phyloP scores from a whole-genome alignment of 37 sponge, comb jelly and placozoan species.

The Chondrilla cf. caribensis region DNA sequence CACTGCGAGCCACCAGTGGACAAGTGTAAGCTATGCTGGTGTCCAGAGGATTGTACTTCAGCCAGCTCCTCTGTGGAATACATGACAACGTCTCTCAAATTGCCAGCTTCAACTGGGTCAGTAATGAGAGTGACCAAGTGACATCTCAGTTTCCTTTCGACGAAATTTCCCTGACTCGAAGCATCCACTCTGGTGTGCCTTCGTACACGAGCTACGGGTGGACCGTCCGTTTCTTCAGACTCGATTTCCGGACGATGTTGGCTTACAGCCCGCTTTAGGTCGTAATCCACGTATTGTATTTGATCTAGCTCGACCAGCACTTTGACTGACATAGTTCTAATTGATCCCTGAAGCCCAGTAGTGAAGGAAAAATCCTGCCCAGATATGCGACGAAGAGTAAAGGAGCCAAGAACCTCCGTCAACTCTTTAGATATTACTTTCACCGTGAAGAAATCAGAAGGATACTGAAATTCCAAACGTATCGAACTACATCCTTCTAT shows the following conservation, averaged over 20 bases:
- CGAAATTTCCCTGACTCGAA: not conserved
- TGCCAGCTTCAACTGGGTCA: conserved; percentile 50
- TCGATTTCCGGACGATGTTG: not conserved
- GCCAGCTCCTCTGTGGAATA: conserved; percentile 11
- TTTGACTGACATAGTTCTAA: conserved; percentile 50
- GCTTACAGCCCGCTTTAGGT: not conserved
- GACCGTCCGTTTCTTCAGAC: not conserved
- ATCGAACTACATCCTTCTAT: conserved; percentile 2
- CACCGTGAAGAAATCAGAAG: not conserved
- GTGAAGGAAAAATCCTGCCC: conserved; percentile 16
- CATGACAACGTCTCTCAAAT: conserved; percentile 57
- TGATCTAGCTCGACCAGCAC: conserved; percentile 45
- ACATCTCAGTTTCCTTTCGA: conserved; percentile 14
- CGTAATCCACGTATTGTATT: not conserved
- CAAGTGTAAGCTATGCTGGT: not conserved
- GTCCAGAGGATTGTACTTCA: not conserved
- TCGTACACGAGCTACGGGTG: too few species aligned
- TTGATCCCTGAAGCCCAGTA: conserved; percentile 41
- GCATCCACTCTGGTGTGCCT: not conserved
- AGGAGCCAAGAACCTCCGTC: not conserved
- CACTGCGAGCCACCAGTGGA: not conserved
- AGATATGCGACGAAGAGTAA: not conserved
- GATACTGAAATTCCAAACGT: not conserved
- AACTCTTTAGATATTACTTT: conserved; percentile 3
- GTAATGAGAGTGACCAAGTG: conserved; percentile 38